Percentiles rank a stretch among this genome's conserved stretches.
These are phyloP conservation scores for Polietes domitor DNA, from an alignment of 2,888 invertebrate genomes.

Conservation along the genomic window DNA sequence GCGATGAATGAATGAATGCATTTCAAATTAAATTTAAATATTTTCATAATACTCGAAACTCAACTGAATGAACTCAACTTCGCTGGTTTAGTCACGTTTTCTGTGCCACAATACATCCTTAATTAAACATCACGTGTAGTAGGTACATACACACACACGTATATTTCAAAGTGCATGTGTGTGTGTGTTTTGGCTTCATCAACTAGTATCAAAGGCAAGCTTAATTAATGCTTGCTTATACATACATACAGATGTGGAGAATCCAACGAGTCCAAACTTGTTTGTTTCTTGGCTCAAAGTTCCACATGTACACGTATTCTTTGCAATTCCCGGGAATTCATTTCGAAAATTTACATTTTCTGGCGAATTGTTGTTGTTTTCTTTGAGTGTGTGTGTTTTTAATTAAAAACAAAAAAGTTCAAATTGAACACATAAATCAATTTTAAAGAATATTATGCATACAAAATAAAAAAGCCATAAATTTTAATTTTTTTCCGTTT, in stretches of 20 bases:
- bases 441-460: constrained; percentile 62
- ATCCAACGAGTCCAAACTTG: too few relatives aligned
- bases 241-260: background rate
- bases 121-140: constrained; percentile 17
- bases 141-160: background rate
- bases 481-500: constrained; percentile 46
- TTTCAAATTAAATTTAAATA: constrained; percentile 53
- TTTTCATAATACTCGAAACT: constrained; percentile 29
- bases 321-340: background rate
- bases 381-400: background rate
- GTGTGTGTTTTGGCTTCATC: too few relatives aligned
- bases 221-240: constrained; percentile 4
- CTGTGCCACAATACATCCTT: background rate
- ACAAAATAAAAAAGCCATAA: constrained; percentile 65
- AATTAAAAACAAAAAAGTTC: constrained; percentile 37
- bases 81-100: background rate
- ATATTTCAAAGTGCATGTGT: too few relatives aligned
- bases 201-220: background rate
- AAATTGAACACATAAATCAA: constrained; percentile 65
- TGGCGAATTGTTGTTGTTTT: background rate
- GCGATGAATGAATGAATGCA: background rate
- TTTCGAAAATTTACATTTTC: background rate
- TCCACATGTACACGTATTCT: too few relatives aligned
- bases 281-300: background rate
- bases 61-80: background rate